Percentiles rank a stretch among this genome's conserved stretches.
Conservation (phyloP, 2,797 vertebrate species). For the Odontamblyopus rebecca region DNA sequence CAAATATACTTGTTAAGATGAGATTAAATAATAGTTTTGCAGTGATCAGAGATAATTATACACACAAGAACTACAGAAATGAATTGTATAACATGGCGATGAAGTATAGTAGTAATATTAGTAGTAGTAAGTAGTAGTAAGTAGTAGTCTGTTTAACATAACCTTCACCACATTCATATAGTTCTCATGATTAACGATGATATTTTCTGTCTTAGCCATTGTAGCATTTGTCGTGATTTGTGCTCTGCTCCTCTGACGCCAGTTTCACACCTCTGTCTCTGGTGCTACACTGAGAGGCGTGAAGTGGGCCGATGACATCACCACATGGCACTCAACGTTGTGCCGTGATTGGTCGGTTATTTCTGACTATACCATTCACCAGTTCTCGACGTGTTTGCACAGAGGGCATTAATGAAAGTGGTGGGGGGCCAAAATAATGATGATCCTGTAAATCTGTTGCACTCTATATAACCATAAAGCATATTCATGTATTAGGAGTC, state of each 20-base stretch:
- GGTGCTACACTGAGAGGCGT: conserved; percentile 8
- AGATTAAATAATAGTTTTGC: too few species aligned
- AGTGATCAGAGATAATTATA: too few species aligned
- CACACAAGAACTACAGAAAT: too few species aligned
- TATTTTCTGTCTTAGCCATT: not conserved
- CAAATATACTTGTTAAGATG: too few species aligned
- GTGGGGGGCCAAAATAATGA: not conserved
- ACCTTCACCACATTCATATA: too few species aligned
- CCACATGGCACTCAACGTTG: not conserved
- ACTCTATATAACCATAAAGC: too few species aligned
- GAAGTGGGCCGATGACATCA: conserved; percentile 28
- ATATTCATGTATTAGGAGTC: too few species aligned
- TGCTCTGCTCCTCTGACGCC: conserved; percentile 5
- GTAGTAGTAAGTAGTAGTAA: too few species aligned
- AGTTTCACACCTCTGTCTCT: conserved; percentile 15
- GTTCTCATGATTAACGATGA: too few species aligned
- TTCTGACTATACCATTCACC: not conserved
- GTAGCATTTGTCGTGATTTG: not conserved
- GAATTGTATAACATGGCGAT: too few species aligned
- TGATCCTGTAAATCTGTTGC: not conserved
- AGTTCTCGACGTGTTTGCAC: not conserved
- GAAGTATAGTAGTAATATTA: too few species aligned
- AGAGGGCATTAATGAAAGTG: not conserved
- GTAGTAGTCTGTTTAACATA: too few species aligned
- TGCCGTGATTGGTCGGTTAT: conserved; percentile 9